Percentiles rank a stretch among this genome's conserved stretches.
phyloP scores from a whole-genome alignment of 2,888 invertebrate genomes.

The Bombylius discolor region DNA sequence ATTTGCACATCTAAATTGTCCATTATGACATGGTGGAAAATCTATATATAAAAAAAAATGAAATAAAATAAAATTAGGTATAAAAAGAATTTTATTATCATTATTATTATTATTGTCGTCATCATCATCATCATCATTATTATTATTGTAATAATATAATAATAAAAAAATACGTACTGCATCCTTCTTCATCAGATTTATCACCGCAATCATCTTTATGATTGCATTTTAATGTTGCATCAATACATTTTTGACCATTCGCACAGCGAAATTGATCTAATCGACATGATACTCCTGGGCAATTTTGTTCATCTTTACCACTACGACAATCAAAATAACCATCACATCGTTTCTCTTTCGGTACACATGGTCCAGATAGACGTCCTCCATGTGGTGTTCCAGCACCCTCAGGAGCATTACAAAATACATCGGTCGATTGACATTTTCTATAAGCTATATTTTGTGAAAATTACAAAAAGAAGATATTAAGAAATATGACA shows the following conservation, averaged over 20 bases:
- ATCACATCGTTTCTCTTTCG: slow-evolving; percentile 80
- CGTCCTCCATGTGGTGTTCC: slow-evolving; percentile 40
- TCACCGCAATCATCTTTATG: slow-evolving; percentile 84
- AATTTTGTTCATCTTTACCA: slow-evolving; percentile 67
- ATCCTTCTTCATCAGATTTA: slow-evolving; percentile 78
- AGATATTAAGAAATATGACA: neutral
- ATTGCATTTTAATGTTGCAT: slow-evolving; percentile 65
- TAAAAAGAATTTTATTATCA: neutral
- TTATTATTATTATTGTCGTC: too few relatives aligned
- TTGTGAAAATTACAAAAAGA: neutral
- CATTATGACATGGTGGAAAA: slow-evolving; percentile 77
- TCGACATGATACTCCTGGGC: slow-evolving; percentile 55
- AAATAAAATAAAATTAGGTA: neutral
- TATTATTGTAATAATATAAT: neutral
- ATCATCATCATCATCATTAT: too few relatives aligned
- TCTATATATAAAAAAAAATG: slow-evolving; percentile 39
- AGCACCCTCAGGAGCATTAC: slow-evolving; percentile 52
- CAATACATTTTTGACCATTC: slow-evolving; percentile 68
- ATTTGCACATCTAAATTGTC: slow-evolving; percentile 87
- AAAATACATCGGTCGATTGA: slow-evolving; percentile 75
- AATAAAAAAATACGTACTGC: slow-evolving; percentile 49
- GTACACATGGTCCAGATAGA: slow-evolving; percentile 66
- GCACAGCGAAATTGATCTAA: slow-evolving; percentile 79
- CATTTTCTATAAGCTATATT: slow-evolving; percentile 74
- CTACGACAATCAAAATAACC: slow-evolving; percentile 80